Evolutionary conservation across 2,797 vertebrate genomes (phyloP), one percentile per base, ranked within the genome.

Genomic region (Pelodytes ibericus): DNA sequence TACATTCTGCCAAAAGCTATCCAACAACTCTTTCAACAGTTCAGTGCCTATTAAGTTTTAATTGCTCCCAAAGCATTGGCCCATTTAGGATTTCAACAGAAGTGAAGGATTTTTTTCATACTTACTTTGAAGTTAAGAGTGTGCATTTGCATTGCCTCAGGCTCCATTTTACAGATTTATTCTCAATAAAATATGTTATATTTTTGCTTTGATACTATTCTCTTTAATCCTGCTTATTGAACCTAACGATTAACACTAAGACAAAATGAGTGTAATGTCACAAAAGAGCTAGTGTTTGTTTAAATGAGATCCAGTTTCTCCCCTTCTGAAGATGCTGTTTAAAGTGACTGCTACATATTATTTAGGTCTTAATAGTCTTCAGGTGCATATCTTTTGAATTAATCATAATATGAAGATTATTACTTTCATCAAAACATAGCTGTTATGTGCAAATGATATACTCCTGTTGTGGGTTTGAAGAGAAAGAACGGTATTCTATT

Each of bases 11-110:
- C 87, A 85, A 86, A 64, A 89, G 81, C 81, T 81, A 75, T 79
- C 74, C 56, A 78, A 68, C 56, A 80, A 83, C 83, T 88, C 83
- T 87, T 88, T 88, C 83, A 87, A 77, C 82, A 86, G 79, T 87
- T 90, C 88, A 88, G 84, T 62, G 75, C 83, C 87, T 87, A 89
- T 92, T 93, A 91, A 88, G 90, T 92, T 91, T 91, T 92, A 93
- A 93, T 93, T 92, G 87, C 88, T 92, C 89, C 90, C 89, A 81
- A 87, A 89, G 90, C 88, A 88, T 84, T 89, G 85, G 82, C 87
- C 88, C 88, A 89, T 89, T 90, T 89, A 82, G 75, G 81, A 89
- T 82, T 83, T 85, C 85, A 87, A 89, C 86, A 86, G 83, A 83
- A 80, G 84, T 86, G 86, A 86, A 87, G 88, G 75, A 88, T 84